phyloP scores from a whole-genome alignment of 2,113 vertebrate genomes.

The Grallaria varia region DNA sequence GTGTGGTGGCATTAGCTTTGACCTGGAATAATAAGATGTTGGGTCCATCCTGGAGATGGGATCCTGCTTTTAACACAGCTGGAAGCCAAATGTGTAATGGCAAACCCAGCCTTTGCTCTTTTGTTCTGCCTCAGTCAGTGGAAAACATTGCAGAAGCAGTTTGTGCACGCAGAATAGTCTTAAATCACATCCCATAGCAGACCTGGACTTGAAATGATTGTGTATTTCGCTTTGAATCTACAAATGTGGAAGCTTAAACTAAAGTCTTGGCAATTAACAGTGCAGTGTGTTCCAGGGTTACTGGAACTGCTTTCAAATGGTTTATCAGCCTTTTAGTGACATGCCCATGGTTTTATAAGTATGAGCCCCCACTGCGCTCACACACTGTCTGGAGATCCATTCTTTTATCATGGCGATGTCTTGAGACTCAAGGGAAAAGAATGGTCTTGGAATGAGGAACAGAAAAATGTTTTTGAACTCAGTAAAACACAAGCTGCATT shows the following conservation, averaged over 20 bases:
- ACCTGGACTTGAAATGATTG: not conserved
- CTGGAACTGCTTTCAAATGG: not conserved
- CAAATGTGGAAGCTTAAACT: not conserved
- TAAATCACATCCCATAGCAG: not conserved
- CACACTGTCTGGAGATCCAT: not conserved
- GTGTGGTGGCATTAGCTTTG: not conserved
- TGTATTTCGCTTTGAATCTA: not conserved
- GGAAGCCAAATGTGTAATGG: not conserved
- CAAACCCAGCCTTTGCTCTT: not conserved
- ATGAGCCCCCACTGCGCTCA: not conserved
- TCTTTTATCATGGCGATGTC: not conserved
- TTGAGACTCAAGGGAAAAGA: not conserved
- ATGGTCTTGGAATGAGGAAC: not conserved
- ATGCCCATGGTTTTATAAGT: not conserved
- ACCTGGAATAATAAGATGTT: not conserved
- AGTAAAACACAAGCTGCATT: not conserved
- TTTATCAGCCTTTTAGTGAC: not conserved
- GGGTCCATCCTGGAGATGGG: not conserved
- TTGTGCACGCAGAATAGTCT: not conserved
- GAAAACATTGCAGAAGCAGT: not conserved
- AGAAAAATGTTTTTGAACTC: not conserved
- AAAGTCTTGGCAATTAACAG: not conserved
- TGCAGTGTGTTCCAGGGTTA: not conserved
- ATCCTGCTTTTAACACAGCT: not conserved
- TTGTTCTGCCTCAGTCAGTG: not conserved